Base-by-base conservation (phyloP, 2,113 vertebrate species). In the Hiodon alosoides region DNA sequence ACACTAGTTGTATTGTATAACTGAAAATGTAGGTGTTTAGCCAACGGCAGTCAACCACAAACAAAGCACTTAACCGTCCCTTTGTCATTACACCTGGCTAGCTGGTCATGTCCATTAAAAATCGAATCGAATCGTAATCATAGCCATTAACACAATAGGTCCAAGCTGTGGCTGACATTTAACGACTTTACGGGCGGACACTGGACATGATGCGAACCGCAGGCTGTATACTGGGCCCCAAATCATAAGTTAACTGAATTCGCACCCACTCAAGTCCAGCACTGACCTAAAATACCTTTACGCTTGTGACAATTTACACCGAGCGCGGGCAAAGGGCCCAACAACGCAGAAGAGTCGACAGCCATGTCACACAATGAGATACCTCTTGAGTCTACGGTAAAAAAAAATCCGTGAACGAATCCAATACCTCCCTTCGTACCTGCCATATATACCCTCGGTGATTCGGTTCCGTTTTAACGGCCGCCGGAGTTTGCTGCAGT, bases 391-490 rank as follows among this genome's bases (percentile, higher is more conserved):
- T 69, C 51, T 53, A 7, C 31, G 31, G 31, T 31, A 31, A 31
- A 31, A 31, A 31, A 31, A 31, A 31, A 31, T 31, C 31, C 31
- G 31, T 31, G 31, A 31, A 78, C 79, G 76, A 73, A 77, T 76
- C 78, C 80, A 17, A 14, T 72, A 8, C 58, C 46, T 71, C 59
- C 71, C 62, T 46, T 80, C 80, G 80, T 91, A 94, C 92, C 93
- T 94, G 91, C 93, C 91, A 84, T 94, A 93, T 83, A 94, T 93
- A 78, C 93, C 93, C 88, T 94, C 93, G 80, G 92, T 88, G 89
- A 94, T 94, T 85, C 93, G 90, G 90, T 92, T 94, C 91, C 93
- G 92, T 91, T 94, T 94, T 73, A 94, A 90, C 86, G 92, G 93
- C 80, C 93, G 91, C 86, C 93, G 91, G 90, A 93, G 91, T 82